These are phyloP conservation scores for Drosophila pegasa DNA, from an alignment of 2,888 invertebrate genomes.

Conservation along the genomic window DNA sequence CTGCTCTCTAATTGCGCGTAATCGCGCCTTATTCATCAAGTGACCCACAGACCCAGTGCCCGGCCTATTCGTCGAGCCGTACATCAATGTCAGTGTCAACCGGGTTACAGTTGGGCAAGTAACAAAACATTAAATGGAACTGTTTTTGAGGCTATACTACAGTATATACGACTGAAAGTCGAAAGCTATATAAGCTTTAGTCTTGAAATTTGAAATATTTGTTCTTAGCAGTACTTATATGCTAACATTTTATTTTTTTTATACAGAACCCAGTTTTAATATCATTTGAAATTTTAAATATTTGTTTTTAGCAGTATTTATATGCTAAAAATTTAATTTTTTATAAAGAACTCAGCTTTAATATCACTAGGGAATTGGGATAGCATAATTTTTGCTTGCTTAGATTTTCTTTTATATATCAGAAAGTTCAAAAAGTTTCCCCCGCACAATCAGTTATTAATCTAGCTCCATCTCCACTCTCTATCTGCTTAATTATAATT, in stretches of 20 bases:
- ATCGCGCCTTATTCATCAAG: constrained; percentile 66
- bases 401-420: background rate
- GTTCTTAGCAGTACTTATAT: background rate
- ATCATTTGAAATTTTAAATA: no score
- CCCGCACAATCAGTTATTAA: no score
- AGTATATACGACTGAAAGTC: background rate
- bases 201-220: background rate
- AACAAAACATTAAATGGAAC: background rate
- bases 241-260: no score
- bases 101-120: background rate
- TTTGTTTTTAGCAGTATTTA: no score
- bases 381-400: no score
- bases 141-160: constrained; percentile 3
- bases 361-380: no score
- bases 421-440: no score
- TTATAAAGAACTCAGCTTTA: no score
- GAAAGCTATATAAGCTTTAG: no score
- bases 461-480: no score
- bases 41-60: constrained; percentile 68
- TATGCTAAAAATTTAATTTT: no score
- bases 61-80: constrained; percentile 1
- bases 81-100: constrained; percentile 37
- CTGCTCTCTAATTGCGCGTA: constrained; percentile 61
- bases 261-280: no score
- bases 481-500: background rate